Evolutionary conservation across 2,797 vertebrate species (phyloP).

Genomic region (Silurus lanzhouensis): DNA sequence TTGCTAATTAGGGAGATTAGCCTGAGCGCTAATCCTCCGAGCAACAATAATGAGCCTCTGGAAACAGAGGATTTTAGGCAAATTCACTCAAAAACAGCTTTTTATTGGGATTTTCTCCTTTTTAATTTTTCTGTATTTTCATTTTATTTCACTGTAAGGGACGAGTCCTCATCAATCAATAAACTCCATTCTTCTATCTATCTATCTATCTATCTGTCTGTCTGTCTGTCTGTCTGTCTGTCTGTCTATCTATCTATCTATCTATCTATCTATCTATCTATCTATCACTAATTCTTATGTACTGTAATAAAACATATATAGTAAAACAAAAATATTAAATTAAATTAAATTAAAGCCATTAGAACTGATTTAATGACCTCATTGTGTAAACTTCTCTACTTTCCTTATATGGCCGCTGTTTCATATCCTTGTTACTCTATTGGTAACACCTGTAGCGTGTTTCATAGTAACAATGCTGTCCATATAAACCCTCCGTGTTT

Average conservation of each 20-base stretch:
- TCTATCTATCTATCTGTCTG: background rate
- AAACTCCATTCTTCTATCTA: background rate
- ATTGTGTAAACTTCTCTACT: background rate
- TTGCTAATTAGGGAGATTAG: constrained; percentile 64
- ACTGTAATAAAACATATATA: no score
- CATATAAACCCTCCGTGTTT: background rate
- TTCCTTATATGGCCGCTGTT: background rate
- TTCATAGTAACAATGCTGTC: background rate
- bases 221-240: background rate
- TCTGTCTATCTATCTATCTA: background rate
- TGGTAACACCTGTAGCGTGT: background rate
- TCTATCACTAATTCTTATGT: background rate
- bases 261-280: no score
- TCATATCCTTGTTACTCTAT: background rate
- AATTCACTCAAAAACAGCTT: constrained; percentile 2
- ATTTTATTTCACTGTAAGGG: background rate
- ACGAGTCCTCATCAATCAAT: background rate
- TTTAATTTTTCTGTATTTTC: no score
- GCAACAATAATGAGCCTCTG: constrained; percentile 51
- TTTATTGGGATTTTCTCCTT: background rate
- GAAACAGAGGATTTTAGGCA: constrained; percentile 27
- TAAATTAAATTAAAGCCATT: background rate
- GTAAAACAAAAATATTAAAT: no score
- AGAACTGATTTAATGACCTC: background rate
- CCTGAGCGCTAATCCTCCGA: constrained; percentile 55